Evolutionary conservation across 2,113 vertebrate species (phyloP).

Genomic region (Notarius quadriscutis): DNA sequence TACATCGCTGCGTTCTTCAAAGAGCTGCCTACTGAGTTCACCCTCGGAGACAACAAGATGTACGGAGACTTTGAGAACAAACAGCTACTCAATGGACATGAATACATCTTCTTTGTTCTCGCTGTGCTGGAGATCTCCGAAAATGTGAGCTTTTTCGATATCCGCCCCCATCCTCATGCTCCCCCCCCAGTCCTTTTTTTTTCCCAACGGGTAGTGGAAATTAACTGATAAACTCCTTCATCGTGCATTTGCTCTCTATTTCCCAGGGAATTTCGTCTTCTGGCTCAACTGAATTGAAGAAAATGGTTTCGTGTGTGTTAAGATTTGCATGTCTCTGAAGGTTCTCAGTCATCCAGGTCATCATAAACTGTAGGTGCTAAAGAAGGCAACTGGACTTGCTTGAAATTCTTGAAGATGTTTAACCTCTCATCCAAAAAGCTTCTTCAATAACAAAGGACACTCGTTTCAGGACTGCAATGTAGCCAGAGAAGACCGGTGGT

Average conservation of each 20-base stretch:
- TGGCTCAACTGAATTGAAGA: background rate
- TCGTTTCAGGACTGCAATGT: too few species aligned
- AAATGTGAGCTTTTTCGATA: conserved; percentile 77
- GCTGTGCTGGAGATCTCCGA: conserved; percentile 94
- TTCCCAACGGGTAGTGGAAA: background rate
- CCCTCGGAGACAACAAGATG: conserved; percentile 87
- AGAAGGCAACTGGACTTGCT: too few species aligned
- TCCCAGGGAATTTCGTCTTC: background rate
- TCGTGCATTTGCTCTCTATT: background rate
- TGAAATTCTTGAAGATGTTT: too few species aligned
- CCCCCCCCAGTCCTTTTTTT: background rate
- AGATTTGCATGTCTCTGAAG: background rate
- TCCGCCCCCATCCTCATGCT: background rate
- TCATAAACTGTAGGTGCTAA: too few species aligned
- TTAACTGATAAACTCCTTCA: background rate
- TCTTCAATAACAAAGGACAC: too few species aligned
- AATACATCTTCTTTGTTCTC: conserved; percentile 96
- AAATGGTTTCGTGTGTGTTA: background rate
- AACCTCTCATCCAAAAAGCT: too few species aligned
- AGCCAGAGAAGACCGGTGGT: too few species aligned
- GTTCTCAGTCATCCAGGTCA: too few species aligned
- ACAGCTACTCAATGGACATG: conserved; percentile 92
- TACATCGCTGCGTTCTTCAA: conserved; percentile 96
- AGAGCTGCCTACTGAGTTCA: conserved; percentile 93
- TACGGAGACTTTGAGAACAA: conserved; percentile 97